A percentile compares a stretch with the other conserved stretches of the same genome.
Conservation (phyloP, 2,797 vertebrate species). For the Enteromius thamalakanensis region DNA sequence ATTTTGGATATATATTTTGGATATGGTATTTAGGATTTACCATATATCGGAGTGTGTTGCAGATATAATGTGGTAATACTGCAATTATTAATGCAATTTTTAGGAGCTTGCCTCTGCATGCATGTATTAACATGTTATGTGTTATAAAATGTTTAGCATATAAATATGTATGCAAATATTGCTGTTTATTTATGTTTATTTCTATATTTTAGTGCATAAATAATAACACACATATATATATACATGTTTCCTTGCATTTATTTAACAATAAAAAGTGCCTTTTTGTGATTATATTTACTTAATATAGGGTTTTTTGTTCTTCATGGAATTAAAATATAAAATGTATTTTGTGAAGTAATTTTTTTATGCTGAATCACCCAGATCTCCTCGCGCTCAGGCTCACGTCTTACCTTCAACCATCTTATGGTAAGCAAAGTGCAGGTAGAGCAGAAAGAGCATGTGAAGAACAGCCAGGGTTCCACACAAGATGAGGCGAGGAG, state of each 20-base stretch:
- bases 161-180: not conserved
- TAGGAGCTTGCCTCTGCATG: not conserved
- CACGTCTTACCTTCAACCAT: conserved; percentile 89
- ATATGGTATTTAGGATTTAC: too few relatives aligned
- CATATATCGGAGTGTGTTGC: not conserved
- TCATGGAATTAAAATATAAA: not conserved
- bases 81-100: not conserved
- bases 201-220: not conserved
- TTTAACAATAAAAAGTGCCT: not conserved
- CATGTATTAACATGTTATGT: not conserved
- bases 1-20: too few relatives aligned
- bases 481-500: conserved; percentile 91
- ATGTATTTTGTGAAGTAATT: not conserved
- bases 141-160: not conserved
- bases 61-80: not conserved
- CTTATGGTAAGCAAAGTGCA: conserved; percentile 97
- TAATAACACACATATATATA: not conserved
- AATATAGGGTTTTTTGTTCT: not conserved
- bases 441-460: conserved; percentile 96
- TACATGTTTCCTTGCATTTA: not conserved
- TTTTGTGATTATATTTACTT: not conserved
- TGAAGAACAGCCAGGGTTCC: conserved; percentile 87
- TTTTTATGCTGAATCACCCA: not conserved
- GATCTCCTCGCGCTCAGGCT: not conserved
- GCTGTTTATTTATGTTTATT: not conserved